phyloP scores from a whole-genome alignment of 2,797 vertebrate genomes.

The Iguana delicatissima region DNA sequence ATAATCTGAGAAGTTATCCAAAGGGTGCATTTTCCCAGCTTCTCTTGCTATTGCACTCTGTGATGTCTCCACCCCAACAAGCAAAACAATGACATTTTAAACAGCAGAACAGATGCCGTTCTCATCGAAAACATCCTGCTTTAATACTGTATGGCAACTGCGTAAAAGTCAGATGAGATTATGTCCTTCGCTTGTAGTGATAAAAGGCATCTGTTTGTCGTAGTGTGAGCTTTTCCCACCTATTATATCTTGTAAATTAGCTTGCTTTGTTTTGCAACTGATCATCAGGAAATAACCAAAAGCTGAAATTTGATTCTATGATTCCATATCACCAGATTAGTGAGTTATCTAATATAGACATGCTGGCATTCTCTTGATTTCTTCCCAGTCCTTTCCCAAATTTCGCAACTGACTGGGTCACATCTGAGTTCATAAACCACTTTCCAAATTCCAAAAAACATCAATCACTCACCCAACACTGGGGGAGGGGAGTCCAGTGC shows the following conservation, averaged over 20 bases:
- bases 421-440: background rate
- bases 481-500: slow-evolving; percentile 19
- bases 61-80: too few relatives aligned
- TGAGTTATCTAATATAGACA: background rate
- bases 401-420: background rate
- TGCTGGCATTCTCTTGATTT: background rate
- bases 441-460: background rate
- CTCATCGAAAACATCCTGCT: fast-evolving
- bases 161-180: too few relatives aligned
- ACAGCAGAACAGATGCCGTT: fast-evolving
- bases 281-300: too few relatives aligned
- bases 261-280: too few relatives aligned
- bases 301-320: too few relatives aligned
- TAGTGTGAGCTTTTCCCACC: too few relatives aligned
- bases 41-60: fast-evolving
- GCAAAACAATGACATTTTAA: background rate
- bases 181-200: too few relatives aligned
- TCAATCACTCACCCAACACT: background rate
- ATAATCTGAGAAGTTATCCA: background rate
- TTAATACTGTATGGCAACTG: background rate
- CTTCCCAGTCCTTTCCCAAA: background rate
- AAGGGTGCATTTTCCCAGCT: background rate
- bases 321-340: background rate
- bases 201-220: too few relatives aligned
- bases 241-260: too few relatives aligned